These are phyloP conservation scores for Therioaphis trifolii DNA, from an alignment of 2,888 invertebrate species.

Conservation along the genomic window DNA sequence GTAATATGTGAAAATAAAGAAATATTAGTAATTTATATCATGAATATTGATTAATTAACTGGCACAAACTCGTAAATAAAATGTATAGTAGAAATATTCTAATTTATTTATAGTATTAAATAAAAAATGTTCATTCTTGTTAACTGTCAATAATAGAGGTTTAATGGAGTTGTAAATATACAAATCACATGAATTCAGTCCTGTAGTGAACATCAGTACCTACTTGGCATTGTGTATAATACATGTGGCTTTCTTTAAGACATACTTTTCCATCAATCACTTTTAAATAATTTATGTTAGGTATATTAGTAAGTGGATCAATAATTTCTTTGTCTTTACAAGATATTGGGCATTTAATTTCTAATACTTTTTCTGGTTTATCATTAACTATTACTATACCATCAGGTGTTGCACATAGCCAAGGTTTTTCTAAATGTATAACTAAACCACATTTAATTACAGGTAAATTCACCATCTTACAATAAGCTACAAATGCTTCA, in stretches of 20 bases:
- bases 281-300: constrained; percentile 11
- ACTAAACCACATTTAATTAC: background rate
- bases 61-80: constrained; percentile 7
- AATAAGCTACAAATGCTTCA: background rate
- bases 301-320: background rate
- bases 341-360: background rate
- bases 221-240: background rate
- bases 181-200: background rate
- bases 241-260: background rate
- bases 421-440: background rate
- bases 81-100: too few relatives aligned
- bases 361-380: background rate
- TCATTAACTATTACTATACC: background rate
- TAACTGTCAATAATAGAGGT: too few relatives aligned
- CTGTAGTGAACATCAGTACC: constrained; percentile 2
- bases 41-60: too few relatives aligned
- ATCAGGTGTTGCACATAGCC: background rate
- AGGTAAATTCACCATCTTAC: background rate
- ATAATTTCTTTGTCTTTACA: background rate
- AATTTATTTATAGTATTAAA: background rate
- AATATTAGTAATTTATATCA: too few relatives aligned
- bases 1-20: too few relatives aligned
- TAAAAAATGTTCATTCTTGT: too few relatives aligned
- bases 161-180: background rate
- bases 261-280: background rate